These are phyloP conservation scores for Pachliopta kotzebuea DNA, from an alignment of 2,888 invertebrate species.

Conservation along the genomic window DNA sequence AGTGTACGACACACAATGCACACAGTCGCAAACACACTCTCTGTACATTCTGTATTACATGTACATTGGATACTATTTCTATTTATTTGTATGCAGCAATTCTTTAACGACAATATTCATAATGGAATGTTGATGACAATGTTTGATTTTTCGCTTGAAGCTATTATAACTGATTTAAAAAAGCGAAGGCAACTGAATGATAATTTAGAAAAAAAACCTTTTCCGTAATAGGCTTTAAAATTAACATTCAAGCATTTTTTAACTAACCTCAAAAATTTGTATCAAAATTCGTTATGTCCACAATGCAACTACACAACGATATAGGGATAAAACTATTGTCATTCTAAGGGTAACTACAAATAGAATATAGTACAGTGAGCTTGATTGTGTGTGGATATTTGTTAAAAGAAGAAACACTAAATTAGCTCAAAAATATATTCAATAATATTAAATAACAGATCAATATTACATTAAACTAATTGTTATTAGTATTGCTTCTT, in stretches of 20 bases:
- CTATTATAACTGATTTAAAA: slow-evolving; percentile 4
- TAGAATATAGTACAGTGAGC: slow-evolving; percentile 31
- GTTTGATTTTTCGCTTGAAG: neutral
- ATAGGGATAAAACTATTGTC: slow-evolving; percentile 6
- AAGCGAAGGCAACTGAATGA: slow-evolving; percentile 5
- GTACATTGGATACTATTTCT: slow-evolving; percentile 29
- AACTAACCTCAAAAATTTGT: neutral
- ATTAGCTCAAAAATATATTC: neutral
- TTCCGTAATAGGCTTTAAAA: neutral
- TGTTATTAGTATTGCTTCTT: neutral
- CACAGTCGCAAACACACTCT: slow-evolving; percentile 42
- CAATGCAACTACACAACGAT: too few relatives aligned
- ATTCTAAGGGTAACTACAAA: neutral
- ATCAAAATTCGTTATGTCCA: slow-evolving; percentile 4
- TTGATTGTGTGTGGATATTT: neutral
- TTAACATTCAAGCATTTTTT: neutral
- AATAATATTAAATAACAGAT: neutral
- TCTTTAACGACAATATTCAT: slow-evolving; percentile 14
- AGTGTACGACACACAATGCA: slow-evolving; percentile 67
- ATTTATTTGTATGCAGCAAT: slow-evolving; percentile 2
- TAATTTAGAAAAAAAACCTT: neutral
- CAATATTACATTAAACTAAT: neutral
- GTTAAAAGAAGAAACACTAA: slow-evolving; percentile 7
- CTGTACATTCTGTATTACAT: slow-evolving; percentile 36
- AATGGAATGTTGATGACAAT: neutral